Evolutionary conservation across 2,797 vertebrate species (phyloP).

Genomic region (Hirundo rustica): DNA sequence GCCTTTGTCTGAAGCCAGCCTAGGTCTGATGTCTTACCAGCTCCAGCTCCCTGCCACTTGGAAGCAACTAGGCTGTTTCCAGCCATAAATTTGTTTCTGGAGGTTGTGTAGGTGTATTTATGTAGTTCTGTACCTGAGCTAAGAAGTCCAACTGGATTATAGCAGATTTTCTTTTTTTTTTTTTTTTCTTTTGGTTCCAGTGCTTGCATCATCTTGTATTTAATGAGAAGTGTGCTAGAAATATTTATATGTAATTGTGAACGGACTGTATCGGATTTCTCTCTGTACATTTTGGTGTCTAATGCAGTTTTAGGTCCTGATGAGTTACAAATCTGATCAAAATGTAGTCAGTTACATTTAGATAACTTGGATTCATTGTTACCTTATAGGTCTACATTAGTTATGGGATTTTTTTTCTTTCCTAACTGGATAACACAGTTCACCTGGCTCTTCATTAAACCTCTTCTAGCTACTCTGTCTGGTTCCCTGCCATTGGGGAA

Average conservation of each 20-base stretch:
- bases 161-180: background rate
- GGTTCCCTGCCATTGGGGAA: background rate
- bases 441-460: background rate
- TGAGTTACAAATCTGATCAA: background rate
- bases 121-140: background rate
- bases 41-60: background rate
- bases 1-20: background rate
- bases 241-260: background rate
- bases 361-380: background rate
- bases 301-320: background rate
- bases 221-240: background rate
- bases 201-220: background rate
- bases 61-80: background rate
- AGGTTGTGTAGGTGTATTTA: background rate
- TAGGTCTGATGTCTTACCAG: background rate
- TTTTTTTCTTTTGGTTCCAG: background rate
- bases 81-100: background rate
- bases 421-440: background rate
- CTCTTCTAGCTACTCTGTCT: background rate
- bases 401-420: background rate
- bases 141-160: background rate
- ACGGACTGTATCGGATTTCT: background rate
- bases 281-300: background rate
- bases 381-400: background rate
- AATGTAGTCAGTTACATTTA: background rate